A percentile compares a stretch with the other conserved stretches of the same genome.
These are phyloP conservation scores for Hedychridium roseum DNA, from an alignment of 2,888 invertebrate genomes.

Conservation along the genomic window DNA sequence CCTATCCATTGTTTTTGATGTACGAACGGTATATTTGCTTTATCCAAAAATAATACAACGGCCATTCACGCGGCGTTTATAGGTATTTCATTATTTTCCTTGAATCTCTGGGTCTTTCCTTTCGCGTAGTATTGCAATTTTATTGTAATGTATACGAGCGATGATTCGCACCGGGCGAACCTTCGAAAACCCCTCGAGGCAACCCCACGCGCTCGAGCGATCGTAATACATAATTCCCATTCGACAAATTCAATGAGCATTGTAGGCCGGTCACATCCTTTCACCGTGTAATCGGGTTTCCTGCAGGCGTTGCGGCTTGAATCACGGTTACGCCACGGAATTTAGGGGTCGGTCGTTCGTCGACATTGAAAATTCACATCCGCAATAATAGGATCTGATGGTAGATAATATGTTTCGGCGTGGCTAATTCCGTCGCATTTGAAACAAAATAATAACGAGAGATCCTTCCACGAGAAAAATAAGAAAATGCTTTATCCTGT, in stretches of 20 bases:
- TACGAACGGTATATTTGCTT: slow-evolving; percentile 49
- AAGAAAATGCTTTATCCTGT: too few species aligned
- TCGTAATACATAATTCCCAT: slow-evolving; percentile 40
- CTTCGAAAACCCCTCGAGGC: slow-evolving; percentile 12
- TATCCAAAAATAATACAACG: slow-evolving; percentile 43
- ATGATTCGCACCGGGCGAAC: slow-evolving; percentile 28
- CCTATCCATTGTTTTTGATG: slow-evolving; percentile 30
- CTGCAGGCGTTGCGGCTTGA: slow-evolving; percentile 32
- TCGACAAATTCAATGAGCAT: slow-evolving; percentile 52
- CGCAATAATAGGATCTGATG: slow-evolving; percentile 1
- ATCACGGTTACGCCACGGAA: slow-evolving; percentile 21
- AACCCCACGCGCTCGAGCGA: slow-evolving; percentile 13
- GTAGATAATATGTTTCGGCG: too few species aligned
- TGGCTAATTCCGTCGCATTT: too few species aligned
- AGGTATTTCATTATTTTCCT: slow-evolving; percentile 7
- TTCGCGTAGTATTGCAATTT: slow-evolving; percentile 30
- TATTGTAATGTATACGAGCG: slow-evolving; percentile 37
- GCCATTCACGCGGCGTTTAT: slow-evolving; percentile 33
- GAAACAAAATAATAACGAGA: too few species aligned
- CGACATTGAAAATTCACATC: slow-evolving; percentile 34
- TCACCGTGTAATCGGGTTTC: slow-evolving; percentile 46
- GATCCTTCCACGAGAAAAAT: too few species aligned
- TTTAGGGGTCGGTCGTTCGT: slow-evolving; percentile 23
- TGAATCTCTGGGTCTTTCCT: background rate
- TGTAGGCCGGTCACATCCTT: slow-evolving; percentile 38